Conservation (phyloP, 1,140 invertebrate species). For the Panonychus citri region DNA sequence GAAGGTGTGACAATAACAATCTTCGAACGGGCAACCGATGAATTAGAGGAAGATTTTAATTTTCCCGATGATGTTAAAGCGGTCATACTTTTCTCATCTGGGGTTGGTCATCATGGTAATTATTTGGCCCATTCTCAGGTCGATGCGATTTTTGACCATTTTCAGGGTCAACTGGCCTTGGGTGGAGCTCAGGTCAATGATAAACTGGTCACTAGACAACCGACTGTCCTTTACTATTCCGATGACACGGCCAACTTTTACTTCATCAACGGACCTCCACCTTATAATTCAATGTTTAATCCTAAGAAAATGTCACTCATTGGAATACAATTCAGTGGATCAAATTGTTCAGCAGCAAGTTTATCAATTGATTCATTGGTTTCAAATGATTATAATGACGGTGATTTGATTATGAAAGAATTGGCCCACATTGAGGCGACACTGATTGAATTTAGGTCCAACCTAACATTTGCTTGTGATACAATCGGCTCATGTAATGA, state of each 20-base stretch:
- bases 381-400: not conserved
- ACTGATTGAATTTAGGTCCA: not conserved
- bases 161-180: not conserved
- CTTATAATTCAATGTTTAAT: slow-evolving; percentile 2
- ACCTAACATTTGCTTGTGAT: not conserved
- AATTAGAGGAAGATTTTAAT: not conserved
- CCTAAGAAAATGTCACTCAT: not conserved
- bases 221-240: not conserved
- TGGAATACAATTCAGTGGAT: not conserved
- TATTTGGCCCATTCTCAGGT: not conserved
- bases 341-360: not conserved
- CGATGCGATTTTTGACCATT: not conserved
- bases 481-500: not conserved
- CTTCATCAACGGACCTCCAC: not conserved
- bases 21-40: not conserved
- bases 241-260: not conserved
- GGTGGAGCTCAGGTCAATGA: not conserved
- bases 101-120: not conserved
- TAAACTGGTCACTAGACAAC: not conserved
- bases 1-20: not conserved
- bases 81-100: not conserved
- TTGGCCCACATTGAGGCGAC: not conserved
- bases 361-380: not conserved
- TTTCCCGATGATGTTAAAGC: not conserved
- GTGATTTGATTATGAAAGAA: not conserved